phyloP scores from a whole-genome alignment of 2,797 vertebrate species.

The Epinephelus awoara region DNA sequence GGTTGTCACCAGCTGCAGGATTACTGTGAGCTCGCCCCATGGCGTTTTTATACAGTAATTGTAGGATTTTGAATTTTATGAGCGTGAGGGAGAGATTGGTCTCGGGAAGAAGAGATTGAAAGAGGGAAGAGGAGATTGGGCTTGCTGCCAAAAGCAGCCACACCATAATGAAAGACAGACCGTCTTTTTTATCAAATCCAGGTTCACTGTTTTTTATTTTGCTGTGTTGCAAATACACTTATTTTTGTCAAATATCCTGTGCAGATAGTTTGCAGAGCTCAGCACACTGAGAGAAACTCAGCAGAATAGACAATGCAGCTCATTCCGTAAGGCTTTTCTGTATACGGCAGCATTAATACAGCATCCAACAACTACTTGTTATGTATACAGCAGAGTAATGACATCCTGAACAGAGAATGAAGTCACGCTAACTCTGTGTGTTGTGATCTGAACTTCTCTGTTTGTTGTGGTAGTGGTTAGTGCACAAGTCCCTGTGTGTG shows the following conservation, averaged over 20 bases:
- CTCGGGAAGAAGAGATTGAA: slow-evolving; percentile 60
- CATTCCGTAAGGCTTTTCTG: slow-evolving; percentile 20
- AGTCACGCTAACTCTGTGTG: too few relatives aligned
- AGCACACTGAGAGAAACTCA: slow-evolving; percentile 30
- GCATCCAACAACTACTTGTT: too few relatives aligned
- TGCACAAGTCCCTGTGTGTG: too few relatives aligned
- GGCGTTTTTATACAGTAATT: slow-evolving; percentile 64
- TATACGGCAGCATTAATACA: too few relatives aligned
- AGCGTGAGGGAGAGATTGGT: slow-evolving; percentile 57
- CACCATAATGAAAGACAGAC: slow-evolving; percentile 59
- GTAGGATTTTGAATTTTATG: slow-evolving; percentile 73
- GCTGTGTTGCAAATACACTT: slow-evolving; percentile 37
- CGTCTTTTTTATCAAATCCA: slow-evolving; percentile 46
- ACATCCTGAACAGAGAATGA: too few relatives aligned
- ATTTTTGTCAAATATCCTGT: slow-evolving; percentile 58
- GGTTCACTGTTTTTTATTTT: slow-evolving; percentile 26
- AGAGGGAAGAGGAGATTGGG: slow-evolving; percentile 59
- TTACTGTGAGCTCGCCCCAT: slow-evolving; percentile 50
- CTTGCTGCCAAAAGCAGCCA: slow-evolving; percentile 62
- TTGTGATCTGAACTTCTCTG: too few relatives aligned
- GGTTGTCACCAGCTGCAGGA: slow-evolving; percentile 72
- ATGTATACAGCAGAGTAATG: too few relatives aligned
- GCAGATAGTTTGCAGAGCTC: slow-evolving; percentile 25
- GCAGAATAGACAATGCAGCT: slow-evolving; percentile 32
- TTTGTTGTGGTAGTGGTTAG: too few relatives aligned